A percentile compares a stretch with the other conserved stretches of the same genome.
phyloP scores from a whole-genome alignment of 2,113 vertebrate genomes.

The Lepidiolamprologus cunningtoni region DNA sequence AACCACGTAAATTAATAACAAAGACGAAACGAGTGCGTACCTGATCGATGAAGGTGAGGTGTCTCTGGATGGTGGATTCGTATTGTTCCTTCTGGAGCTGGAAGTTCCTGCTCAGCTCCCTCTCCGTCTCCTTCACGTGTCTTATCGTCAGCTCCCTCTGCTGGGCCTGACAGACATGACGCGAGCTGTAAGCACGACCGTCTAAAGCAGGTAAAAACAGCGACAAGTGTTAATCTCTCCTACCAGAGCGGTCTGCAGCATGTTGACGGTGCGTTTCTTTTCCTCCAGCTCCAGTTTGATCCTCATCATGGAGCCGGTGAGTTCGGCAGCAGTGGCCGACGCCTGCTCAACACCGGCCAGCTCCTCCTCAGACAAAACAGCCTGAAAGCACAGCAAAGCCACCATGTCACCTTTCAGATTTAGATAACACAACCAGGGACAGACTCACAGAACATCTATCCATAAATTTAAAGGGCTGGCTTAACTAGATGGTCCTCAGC shows the following conservation, averaged over 20 bases:
- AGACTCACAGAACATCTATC: no score
- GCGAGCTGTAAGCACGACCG: not conserved
- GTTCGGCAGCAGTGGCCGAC: slow-evolving; percentile 76
- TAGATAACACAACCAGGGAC: not conserved
- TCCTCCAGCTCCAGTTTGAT: slow-evolving; percentile 88
- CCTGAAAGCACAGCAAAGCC: slow-evolving; percentile 47
- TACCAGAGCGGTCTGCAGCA: slow-evolving; percentile 88
- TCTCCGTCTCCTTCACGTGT: slow-evolving; percentile 82
- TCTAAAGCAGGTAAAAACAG: not conserved
- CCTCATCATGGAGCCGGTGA: slow-evolving; percentile 77
- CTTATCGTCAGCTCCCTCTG: slow-evolving; percentile 81
- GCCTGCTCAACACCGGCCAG: slow-evolving; percentile 70
- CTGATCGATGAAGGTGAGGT: slow-evolving; percentile 93
- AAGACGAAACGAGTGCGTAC: slow-evolving; percentile 33
- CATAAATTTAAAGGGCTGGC: not conserved
- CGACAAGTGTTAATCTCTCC: not conserved
- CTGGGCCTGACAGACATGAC: slow-evolving; percentile 71
- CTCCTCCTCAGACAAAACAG: slow-evolving; percentile 76
- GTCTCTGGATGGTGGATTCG: slow-evolving; percentile 86
- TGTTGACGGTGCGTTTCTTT: slow-evolving; percentile 77
- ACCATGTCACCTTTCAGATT: fast-evolving
- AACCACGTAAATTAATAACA: not conserved
- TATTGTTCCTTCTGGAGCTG: slow-evolving; percentile 87
- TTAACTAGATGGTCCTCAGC: not conserved
- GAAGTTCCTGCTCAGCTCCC: slow-evolving; percentile 78